These are phyloP conservation scores for Hipparchia sbordonii DNA, from an alignment of 2,888 invertebrate genomes.

Conservation along the genomic window DNA sequence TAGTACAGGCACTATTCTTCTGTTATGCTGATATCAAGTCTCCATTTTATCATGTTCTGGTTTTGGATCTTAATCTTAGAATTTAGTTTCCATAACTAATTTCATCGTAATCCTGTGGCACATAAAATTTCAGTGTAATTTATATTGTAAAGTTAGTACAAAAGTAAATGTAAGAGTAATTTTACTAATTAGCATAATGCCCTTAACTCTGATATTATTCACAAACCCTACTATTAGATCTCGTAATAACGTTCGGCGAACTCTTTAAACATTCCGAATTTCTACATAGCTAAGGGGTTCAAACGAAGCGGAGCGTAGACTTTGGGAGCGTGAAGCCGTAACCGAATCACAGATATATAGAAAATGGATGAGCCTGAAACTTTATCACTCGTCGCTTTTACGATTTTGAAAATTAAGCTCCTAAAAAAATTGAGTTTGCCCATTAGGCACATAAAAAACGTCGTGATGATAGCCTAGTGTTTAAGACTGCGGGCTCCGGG, in stretches of 20 bases:
- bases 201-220: conserved; percentile 12
- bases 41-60: too few species aligned
- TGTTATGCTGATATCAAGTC: too few species aligned
- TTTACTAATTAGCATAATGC: conserved; percentile 4
- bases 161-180: conserved; percentile 6
- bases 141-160: not conserved
- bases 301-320: conserved; percentile 61
- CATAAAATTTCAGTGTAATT: not conserved
- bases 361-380: conserved; percentile 40
- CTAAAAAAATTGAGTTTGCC: too few species aligned
- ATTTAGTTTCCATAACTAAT: too few species aligned
- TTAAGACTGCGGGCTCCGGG: too few species aligned
- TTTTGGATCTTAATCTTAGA: too few species aligned
- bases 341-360: conserved; percentile 52
- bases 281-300: conserved; percentile 59
- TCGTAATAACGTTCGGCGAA: conserved; percentile 58
- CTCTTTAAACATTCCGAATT: conserved; percentile 69
- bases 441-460: too few species aligned
- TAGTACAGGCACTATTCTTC: too few species aligned
- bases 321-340: conserved; percentile 66
- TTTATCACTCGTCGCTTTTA: not conserved
- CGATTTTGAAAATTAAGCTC: too few species aligned
- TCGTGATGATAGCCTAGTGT: too few species aligned
- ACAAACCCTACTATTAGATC: conserved; percentile 29
- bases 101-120: too few species aligned